Evolutionary conservation across 2,888 invertebrate genomes (phyloP), one percentile per base, ranked within the genome.

Genomic region (Ormyrus labotus): DNA sequence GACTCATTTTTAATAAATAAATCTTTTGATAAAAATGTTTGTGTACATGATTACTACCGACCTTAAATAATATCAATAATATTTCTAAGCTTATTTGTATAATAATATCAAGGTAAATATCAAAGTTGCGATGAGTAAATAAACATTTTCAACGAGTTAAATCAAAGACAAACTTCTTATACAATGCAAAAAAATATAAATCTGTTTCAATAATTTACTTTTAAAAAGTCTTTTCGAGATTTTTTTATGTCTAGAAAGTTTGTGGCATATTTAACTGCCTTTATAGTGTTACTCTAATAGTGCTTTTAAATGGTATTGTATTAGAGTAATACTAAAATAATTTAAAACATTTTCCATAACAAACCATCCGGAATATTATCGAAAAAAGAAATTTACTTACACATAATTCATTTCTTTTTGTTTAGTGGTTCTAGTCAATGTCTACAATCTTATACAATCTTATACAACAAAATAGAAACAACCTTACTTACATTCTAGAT

Each of bases 401-500:
- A 34, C 45, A 63, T 13, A 72, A 61, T 71, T 63, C 63, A 70
- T 50, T 50, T 65, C 50, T 11, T 65, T 47, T 34, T 34, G 34
- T 34, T 34, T 34, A 34, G 34, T 34, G 2, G 5, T 57, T 74
- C 47, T 74, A 45, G n/a, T n/a, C 61, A 9, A 51, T 67, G 19
- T 48, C 60, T 64, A 51, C 8, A 19, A 34, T 34, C 34, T 34
- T 45, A 64, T 34, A 7, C 7, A 48, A 63, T 53, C 55, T 67
- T 47, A n/a, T 53, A 55, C 60, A 61, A 61, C 68, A 55, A 55
- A 68, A 61, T 55, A 68, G 48, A 75, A 76, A 76, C 61, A 68
- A 68, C 50, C 19, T 74, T 58, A 58, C n/a, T 55, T 73, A 64
- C 47, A 55, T 13, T 67, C 86, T 85, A 85, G 86, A 83, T 85